Evolutionary conservation across 2,888 invertebrate genomes (phyloP).

Genomic region (Himalopsyche tibetana): DNA sequence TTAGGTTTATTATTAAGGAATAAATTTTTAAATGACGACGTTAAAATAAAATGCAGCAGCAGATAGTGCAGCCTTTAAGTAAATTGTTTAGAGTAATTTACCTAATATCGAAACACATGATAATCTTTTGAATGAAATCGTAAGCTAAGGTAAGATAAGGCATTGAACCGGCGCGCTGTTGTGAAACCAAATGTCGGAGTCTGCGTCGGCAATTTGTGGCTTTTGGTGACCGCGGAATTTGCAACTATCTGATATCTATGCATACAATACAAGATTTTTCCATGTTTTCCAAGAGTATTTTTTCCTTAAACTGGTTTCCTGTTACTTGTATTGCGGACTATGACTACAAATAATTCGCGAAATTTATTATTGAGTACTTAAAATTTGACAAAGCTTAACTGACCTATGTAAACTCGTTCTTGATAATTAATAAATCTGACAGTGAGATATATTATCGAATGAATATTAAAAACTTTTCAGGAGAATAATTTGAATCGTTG

Average conservation of each 20-base stretch:
- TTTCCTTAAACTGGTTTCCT: not conserved
- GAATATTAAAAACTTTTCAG: no score
- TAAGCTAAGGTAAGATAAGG: not conserved
- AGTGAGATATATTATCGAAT: no score
- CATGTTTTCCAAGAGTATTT: not conserved
- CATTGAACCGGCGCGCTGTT: slow-evolving; percentile 4
- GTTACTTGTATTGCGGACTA: not conserved
- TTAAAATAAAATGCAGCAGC: no score
- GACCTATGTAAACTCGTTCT: no score
- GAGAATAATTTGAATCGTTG: no score
- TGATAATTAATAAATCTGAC: no score
- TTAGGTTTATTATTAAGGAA: no score
- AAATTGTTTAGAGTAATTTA: not conserved
- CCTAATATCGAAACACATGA: not conserved
- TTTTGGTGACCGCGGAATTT: slow-evolving; percentile 1
- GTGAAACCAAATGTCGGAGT: slow-evolving; percentile 15
- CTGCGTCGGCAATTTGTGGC: slow-evolving; percentile 15
- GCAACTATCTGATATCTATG: not conserved
- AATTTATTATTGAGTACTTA: no score
- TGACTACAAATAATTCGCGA: no score
- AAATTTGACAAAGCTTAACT: no score
- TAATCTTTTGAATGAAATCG: not conserved
- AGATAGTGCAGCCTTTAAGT: no score
- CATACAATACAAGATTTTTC: not conserved
- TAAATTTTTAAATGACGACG: no score